Conservation (phyloP, 2,888 invertebrate species). For the Leptopilina myrica region DNA sequence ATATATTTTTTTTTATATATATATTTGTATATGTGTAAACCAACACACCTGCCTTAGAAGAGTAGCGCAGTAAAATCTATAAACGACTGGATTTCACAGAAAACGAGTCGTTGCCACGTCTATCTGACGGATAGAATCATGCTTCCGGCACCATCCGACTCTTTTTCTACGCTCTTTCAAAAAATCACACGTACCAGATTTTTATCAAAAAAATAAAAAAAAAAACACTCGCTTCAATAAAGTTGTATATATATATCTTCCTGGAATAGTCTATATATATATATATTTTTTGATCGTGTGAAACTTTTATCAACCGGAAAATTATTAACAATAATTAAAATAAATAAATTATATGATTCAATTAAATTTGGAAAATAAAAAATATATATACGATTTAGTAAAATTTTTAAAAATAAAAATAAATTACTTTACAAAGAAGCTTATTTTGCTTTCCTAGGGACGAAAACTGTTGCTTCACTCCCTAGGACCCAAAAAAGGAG, state of each 20-base stretch:
- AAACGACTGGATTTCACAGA: constrained; percentile 33
- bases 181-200: constrained; percentile 34
- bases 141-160: constrained; percentile 12
- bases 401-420: too few species aligned
- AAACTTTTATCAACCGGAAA: neutral
- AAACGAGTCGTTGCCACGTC: constrained; percentile 28
- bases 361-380: too few species aligned
- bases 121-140: constrained; percentile 15
- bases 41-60: constrained; percentile 26
- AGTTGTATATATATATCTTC: constrained; percentile 7
- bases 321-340: too few species aligned
- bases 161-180: neutral
- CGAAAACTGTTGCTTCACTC: too few species aligned
- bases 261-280: neutral
- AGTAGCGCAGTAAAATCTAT: constrained; percentile 39
- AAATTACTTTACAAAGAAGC: too few species aligned
- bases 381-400: too few species aligned
- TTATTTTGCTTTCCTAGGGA: too few species aligned
- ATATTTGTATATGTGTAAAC: neutral
- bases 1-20: neutral
- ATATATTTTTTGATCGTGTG: neutral
- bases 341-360: too few species aligned
- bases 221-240: neutral
- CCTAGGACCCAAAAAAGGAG: too few species aligned
- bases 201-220: constrained; percentile 7